Evolutionary conservation across 1,140 invertebrate genomes (phyloP), one percentile per base, ranked within the genome.

Genomic region (Drosophila gunungcola): DNA sequence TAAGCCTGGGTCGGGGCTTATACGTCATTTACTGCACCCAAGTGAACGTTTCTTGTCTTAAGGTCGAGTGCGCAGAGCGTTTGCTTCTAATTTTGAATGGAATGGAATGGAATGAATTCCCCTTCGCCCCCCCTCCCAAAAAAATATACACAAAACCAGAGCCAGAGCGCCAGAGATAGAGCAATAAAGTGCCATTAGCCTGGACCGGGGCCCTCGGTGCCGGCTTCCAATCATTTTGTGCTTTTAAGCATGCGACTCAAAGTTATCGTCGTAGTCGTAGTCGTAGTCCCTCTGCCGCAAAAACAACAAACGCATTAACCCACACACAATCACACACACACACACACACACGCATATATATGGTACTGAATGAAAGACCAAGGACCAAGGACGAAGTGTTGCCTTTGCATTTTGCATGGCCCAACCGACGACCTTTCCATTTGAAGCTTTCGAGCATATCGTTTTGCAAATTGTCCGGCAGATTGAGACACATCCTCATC

Each of bases 381-480:
- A 39, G 29, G 39, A 65, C 61, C 11, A 43, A 27, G 43, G 29
- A 43, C 56, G 77, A 73, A 55, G 53, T 74, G 70, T 74, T 63
- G 72, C 64, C 73, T 83, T 68, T 79, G 80, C 75, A 83, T 78
- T 69, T 75, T 62, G 76, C 80, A 67, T 25, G 73, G 49, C 79
- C 16, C 16, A 21, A 21, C 16, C 67, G 57, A 56, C 48, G 65
- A 80, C 81, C 81, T 80, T 80, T 72, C 46, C 43, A 53, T 48
- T 62, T 46, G 29, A 42, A 58, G 54, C 63, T 48, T 62, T 46
- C 36, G 39, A 58, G 54, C 63, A 62, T 73, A 81, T 65, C 74
- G 74, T 70, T 86, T 78, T 70, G 82, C 74, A 82, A 85, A 85
- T 86, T 88, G 82, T 79, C 54, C 79, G 48, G 75, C 65, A 86